Percentiles rank a stretch among this genome's conserved stretches.
Conservation (phyloP, 2,797 vertebrate species). For the Thalassophryne amazonica region DNA sequence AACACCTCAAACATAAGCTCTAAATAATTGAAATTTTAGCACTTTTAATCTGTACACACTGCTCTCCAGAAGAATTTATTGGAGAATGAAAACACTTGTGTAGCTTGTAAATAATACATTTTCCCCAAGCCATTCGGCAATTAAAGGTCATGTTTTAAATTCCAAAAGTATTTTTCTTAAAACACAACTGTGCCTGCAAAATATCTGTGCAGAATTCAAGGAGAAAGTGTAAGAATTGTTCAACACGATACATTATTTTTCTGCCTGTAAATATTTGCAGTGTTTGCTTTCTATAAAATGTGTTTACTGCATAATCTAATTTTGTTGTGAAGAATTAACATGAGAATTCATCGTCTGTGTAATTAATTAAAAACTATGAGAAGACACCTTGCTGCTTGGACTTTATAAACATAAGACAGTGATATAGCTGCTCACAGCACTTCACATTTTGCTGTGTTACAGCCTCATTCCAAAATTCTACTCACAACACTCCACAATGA, state of each 20-base stretch:
- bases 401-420: too few species aligned
- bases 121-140: conserved; percentile 45
- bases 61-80: conserved; percentile 40
- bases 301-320: too few species aligned
- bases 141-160: conserved; percentile 25
- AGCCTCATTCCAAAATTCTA: too few species aligned
- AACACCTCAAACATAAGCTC: conserved; percentile 51
- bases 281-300: conserved; percentile 27
- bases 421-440: too few species aligned
- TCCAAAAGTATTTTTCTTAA: conserved; percentile 6
- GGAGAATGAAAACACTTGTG: conserved; percentile 51
- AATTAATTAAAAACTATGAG: too few species aligned
- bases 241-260: conserved; percentile 8
- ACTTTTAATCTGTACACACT: conserved; percentile 57
- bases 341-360: too few species aligned
- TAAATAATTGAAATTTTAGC: conserved; percentile 64
- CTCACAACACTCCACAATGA: too few species aligned
- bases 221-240: conserved; percentile 27
- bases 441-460: too few species aligned
- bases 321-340: too few species aligned
- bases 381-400: too few species aligned
- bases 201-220: conserved; percentile 29
- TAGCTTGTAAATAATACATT: conserved; percentile 50
- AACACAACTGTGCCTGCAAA: conserved; percentile 12
- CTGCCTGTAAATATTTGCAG: conserved; percentile 34